Evolutionary conservation across 2,888 invertebrate genomes (phyloP).

Genomic region (Drosophila koepferae): DNA sequence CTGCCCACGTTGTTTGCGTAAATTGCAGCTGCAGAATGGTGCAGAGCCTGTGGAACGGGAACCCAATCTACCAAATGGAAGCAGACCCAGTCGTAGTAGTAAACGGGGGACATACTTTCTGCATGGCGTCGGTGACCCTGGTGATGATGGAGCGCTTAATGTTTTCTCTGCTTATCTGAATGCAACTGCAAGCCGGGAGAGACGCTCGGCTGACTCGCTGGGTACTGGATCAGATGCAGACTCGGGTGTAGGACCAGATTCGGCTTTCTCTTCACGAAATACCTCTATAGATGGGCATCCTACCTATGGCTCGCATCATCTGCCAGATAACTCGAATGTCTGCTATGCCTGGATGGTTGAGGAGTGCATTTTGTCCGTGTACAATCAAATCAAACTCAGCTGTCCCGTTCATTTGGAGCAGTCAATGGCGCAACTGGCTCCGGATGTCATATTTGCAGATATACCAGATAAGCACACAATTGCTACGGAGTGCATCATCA

Average conservation of each 20-base stretch:
- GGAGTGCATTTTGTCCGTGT: slow-evolving; percentile 96
- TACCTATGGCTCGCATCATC: slow-evolving; percentile 81
- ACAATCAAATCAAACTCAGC: slow-evolving; percentile 89
- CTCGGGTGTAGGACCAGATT: slow-evolving; percentile 94
- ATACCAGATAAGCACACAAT: slow-evolving; percentile 93
- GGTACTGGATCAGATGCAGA: slow-evolving; percentile 90
- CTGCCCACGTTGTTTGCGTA: slow-evolving; percentile 94
- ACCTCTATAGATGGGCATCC: slow-evolving; percentile 93
- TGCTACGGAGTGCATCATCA: slow-evolving; percentile 92
- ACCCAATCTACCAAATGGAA: slow-evolving; percentile 48
- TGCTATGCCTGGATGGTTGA: slow-evolving; percentile 96
- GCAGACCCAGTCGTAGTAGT: slow-evolving; percentile 66
- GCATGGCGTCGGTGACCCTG: slow-evolving; percentile 67
- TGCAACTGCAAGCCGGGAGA: slow-evolving; percentile 78
- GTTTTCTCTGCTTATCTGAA: slow-evolving; percentile 82
- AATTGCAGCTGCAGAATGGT: slow-evolving; percentile 75
- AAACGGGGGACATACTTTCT: slow-evolving; percentile 66
- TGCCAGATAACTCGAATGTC: slow-evolving; percentile 83
- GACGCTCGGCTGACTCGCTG: slow-evolving; percentile 86
- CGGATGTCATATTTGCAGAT: slow-evolving; percentile 97
- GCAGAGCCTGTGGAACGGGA: slow-evolving; percentile 74
- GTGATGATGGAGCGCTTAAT: slow-evolving; percentile 76
- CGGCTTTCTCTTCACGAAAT: slow-evolving; percentile 91
- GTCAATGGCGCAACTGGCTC: slow-evolving; percentile 92
- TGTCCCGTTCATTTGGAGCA: slow-evolving; percentile 93